These are phyloP conservation scores for Clarias fuscus DNA, from an alignment of 2,797 vertebrate genomes.

Conservation along the genomic window DNA sequence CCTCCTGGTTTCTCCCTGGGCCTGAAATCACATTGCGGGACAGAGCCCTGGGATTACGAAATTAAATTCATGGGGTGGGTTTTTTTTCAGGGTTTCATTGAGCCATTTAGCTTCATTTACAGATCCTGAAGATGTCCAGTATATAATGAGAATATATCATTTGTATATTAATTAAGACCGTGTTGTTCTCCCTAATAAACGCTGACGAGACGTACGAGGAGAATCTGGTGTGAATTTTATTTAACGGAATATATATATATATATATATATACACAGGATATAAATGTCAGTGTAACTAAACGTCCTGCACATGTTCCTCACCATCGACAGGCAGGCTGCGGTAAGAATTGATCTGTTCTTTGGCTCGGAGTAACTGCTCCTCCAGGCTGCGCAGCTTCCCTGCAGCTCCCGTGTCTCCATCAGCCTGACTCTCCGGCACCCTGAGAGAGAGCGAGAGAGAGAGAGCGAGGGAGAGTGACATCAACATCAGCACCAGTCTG, in stretches of 20 bases:
- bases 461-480: background rate
- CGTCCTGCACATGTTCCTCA: constrained; percentile 55
- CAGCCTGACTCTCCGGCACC: constrained; percentile 83
- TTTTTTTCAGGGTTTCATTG: background rate
- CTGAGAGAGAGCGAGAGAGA: constrained; percentile 57
- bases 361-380: constrained; percentile 85
- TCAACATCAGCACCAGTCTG: background rate
- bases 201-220: background rate
- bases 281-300: background rate
- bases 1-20: constrained; percentile 83
- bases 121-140: background rate
- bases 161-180: background rate
- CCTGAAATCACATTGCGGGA: constrained; percentile 51
- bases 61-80: background rate
- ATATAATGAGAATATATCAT: background rate
- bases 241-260: background rate
- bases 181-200: background rate
- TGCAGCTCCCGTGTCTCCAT: constrained; percentile 75
- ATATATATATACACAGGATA: background rate
- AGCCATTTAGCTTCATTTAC: background rate
- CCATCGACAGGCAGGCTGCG: constrained; percentile 80
- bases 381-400: constrained; percentile 82
- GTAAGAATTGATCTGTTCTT: constrained; percentile 87
- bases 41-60: background rate
- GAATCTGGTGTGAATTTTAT: background rate